Percentiles rank a stretch among this genome's conserved stretches.
Evolutionary conservation across 1,140 invertebrate genomes (phyloP).

Genomic region (Epicauta chinensis): DNA sequence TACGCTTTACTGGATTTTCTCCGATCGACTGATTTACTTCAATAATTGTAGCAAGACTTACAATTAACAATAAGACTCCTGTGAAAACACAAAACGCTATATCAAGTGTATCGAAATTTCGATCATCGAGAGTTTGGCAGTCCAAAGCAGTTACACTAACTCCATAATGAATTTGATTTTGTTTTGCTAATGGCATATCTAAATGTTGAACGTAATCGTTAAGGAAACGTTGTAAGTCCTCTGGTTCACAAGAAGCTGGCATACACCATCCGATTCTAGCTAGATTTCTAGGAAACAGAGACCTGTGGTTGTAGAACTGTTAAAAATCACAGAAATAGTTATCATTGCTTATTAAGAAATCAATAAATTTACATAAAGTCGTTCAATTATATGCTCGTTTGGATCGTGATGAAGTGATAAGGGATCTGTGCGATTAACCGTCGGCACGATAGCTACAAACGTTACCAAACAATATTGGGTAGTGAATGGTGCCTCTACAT

Average conservation of each 20-base stretch:
- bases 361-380: constrained; percentile 46
- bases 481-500: constrained; percentile 43
- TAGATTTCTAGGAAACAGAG: constrained; percentile 42
- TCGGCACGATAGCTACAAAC: constrained; percentile 39
- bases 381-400: constrained; percentile 45
- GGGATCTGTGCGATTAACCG: constrained; percentile 36
- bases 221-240: constrained; percentile 44
- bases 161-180: constrained; percentile 36
- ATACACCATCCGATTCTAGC: constrained; percentile 51
- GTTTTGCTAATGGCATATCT: constrained; percentile 42
- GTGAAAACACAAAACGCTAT: constrained; percentile 40
- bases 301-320: constrained; percentile 38
- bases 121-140: constrained; percentile 36
- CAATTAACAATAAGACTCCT: constrained; percentile 25
- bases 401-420: constrained; percentile 43
- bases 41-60: constrained; percentile 29
- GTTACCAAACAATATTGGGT: constrained; percentile 53
- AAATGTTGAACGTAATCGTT: constrained; percentile 42
- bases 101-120: constrained; percentile 37
- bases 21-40: constrained; percentile 24
- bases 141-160: constrained; percentile 31
- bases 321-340: constrained; percentile 6
- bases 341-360: background rate
- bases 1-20: constrained; percentile 30
- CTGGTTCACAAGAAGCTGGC: constrained; percentile 44